Evolutionary conservation across 2,113 vertebrate species (phyloP).

Genomic region (Ctenodactylus gundi): DNA sequence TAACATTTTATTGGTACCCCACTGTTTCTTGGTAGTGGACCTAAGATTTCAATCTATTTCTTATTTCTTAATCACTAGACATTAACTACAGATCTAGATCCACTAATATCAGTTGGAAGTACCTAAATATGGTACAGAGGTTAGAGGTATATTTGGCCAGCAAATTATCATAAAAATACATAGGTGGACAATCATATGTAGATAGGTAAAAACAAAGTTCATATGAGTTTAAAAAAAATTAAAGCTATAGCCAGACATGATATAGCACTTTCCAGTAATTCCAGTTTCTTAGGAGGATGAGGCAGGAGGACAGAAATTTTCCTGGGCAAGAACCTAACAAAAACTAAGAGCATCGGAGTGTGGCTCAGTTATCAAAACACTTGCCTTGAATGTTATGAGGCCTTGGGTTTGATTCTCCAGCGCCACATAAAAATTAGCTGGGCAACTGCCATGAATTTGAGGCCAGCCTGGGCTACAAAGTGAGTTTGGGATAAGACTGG

Average conservation of each 20-base stretch:
- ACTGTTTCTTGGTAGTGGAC: background rate
- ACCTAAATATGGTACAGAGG: background rate
- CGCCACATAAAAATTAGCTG: no score
- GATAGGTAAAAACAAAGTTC: background rate
- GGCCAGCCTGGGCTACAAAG: no score
- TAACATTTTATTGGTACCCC: background rate
- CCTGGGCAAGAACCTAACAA: background rate
- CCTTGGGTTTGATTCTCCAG: no score
- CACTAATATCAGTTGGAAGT: background rate
- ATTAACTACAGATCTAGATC: background rate
- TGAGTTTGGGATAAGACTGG: no score
- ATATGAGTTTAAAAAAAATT: background rate
- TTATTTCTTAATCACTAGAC: constrained; percentile 38
- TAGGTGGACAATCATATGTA: background rate
- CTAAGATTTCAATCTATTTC: background rate
- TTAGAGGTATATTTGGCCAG: background rate
- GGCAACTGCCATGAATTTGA: no score
- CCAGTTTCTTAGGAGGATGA: constrained; percentile 11
- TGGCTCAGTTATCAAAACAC: no score
- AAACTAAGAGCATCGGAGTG: no score
- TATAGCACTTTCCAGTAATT: background rate
- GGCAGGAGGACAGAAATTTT: background rate
- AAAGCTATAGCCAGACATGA: background rate
- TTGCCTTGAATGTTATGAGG: no score
- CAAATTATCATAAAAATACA: constrained; percentile 22